Evolutionary conservation across 2,888 invertebrate species (phyloP).

Genomic region (Drosophila flavopinicola): DNA sequence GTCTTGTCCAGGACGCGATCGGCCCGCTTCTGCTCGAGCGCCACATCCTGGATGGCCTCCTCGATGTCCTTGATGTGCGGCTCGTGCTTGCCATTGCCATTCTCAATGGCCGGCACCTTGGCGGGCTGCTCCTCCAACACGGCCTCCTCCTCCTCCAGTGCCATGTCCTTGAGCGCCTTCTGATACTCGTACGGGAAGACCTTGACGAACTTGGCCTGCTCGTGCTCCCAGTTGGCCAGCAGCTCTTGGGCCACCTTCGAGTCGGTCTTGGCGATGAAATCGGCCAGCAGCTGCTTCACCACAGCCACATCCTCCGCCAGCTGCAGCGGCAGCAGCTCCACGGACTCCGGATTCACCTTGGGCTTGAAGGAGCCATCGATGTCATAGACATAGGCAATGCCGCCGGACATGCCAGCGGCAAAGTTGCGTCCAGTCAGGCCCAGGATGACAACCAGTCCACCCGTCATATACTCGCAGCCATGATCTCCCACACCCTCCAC

Average conservation of each 20-base stretch:
- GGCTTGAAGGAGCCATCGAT: constrained; percentile 92
- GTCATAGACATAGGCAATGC: constrained; percentile 97
- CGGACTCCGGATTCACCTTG: constrained; percentile 97
- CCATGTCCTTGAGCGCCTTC: constrained; percentile 91
- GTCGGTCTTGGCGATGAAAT: constrained; percentile 95
- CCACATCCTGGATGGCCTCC: constrained; percentile 92
- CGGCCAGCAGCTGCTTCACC: constrained; percentile 91
- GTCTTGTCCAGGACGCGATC: constrained; percentile 93
- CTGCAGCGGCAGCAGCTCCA: constrained; percentile 94
- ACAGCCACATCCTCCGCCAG: constrained; percentile 90
- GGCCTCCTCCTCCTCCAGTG: constrained; percentile 82
- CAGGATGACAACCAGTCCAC: constrained; percentile 94
- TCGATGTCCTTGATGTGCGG: constrained; percentile 92
- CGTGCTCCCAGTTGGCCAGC: constrained; percentile 91
- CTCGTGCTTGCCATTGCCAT: constrained; percentile 84
- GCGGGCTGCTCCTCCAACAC: constrained; percentile 65
- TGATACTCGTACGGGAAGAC: constrained; percentile 99
- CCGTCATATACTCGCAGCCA: constrained; percentile 99
- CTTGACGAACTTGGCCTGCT: constrained; percentile 93
- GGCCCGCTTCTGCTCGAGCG: constrained; percentile 91
- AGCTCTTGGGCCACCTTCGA: constrained; percentile 93
- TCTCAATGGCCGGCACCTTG: constrained; percentile 72
- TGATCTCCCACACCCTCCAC: constrained; percentile 99
- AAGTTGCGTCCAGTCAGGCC: constrained; percentile 98
- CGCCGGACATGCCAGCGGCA: constrained; percentile 99